These are phyloP conservation scores for Amphimallon solstitiale DNA, from an alignment of 2,888 invertebrate genomes.

Conservation along the genomic window DNA sequence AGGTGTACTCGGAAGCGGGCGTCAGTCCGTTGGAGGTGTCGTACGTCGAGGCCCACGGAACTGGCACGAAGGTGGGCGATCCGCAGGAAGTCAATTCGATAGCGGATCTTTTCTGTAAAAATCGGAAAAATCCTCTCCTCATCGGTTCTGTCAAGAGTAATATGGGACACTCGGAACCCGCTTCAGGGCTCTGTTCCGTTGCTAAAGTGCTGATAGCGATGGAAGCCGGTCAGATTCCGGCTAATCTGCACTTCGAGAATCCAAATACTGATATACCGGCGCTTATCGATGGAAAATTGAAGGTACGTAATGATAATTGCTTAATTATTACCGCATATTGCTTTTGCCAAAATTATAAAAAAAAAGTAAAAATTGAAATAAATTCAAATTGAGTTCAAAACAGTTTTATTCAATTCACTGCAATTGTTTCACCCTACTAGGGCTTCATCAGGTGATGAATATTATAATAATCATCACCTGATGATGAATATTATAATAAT, in stretches of 20 bases:
- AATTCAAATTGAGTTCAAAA: no score
- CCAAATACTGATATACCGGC: constrained; percentile 94
- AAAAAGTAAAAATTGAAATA: no score
- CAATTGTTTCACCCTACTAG: no score
- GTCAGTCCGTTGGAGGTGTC: constrained; percentile 84
- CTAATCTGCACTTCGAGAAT: constrained; percentile 86
- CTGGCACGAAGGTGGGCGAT: constrained; percentile 98
- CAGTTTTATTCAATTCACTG: no score
- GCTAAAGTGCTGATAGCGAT: constrained; percentile 93
- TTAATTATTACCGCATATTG: no score
- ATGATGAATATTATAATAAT: no score
- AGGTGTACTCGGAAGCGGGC: constrained; percentile 86
- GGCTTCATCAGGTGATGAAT: no score
- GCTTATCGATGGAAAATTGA: constrained; percentile 87
- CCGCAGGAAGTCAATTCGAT: constrained; percentile 97
- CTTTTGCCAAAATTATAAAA: no score
- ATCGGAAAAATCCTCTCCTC: constrained; percentile 80
- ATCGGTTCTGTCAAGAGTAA: constrained; percentile 98
- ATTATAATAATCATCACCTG: no score
- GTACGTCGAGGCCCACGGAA: constrained; percentile 98
- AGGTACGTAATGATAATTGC: no score
- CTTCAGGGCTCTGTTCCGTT: constrained; percentile 89
- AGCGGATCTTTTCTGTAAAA: constrained; percentile 88
- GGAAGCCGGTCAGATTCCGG: constrained; percentile 89
- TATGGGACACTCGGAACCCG: constrained; percentile 98